A percentile compares a stretch with the other conserved stretches of the same genome.
phyloP scores from a whole-genome alignment of 2,113 vertebrate genomes.

The Glareola pratincola region DNA sequence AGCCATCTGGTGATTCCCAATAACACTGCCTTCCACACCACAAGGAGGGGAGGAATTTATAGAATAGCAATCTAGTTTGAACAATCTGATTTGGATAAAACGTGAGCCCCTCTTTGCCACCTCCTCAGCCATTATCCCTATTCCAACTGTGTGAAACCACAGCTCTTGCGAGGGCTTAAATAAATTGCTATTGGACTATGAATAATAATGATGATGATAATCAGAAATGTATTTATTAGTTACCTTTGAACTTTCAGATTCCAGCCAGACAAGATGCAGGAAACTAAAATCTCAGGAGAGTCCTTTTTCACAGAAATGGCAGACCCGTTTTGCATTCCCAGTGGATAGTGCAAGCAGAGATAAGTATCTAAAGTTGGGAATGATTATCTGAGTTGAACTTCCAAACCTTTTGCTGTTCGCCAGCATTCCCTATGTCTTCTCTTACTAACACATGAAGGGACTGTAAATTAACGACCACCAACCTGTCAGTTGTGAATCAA shows the following conservation, averaged over 20 bases:
- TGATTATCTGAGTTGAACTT: slow-evolving; percentile 60
- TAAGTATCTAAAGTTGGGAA: slow-evolving; percentile 60
- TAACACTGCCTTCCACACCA: slow-evolving; percentile 64
- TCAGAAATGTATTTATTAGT: slow-evolving; percentile 61
- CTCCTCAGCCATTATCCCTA: neutral
- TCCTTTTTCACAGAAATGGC: slow-evolving; percentile 38
- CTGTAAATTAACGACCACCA: slow-evolving; percentile 31
- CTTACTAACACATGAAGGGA: neutral
- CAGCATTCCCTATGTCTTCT: neutral
- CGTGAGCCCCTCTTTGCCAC: slow-evolving; percentile 19
- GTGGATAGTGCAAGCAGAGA: neutral
- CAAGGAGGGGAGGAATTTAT: slow-evolving; percentile 65
- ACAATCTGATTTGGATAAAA: slow-evolving; percentile 64
- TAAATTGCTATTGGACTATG: neutral
- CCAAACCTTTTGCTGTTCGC: slow-evolving; percentile 20
- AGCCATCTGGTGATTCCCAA: slow-evolving; percentile 69
- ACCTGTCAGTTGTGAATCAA: slow-evolving; percentile 14
- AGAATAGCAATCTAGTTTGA: slow-evolving; percentile 60
- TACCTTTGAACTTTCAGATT: slow-evolving; percentile 55
- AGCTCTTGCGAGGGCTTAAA: neutral
- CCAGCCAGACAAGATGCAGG: slow-evolving; percentile 37
- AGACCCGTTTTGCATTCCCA: slow-evolving; percentile 26
- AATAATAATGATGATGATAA: slow-evolving; percentile 54
- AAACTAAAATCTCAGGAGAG: slow-evolving; percentile 31
- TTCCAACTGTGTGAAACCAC: neutral